phyloP scores from a whole-genome alignment of 1,140 invertebrate species.

The Scaptomyza montana region DNA sequence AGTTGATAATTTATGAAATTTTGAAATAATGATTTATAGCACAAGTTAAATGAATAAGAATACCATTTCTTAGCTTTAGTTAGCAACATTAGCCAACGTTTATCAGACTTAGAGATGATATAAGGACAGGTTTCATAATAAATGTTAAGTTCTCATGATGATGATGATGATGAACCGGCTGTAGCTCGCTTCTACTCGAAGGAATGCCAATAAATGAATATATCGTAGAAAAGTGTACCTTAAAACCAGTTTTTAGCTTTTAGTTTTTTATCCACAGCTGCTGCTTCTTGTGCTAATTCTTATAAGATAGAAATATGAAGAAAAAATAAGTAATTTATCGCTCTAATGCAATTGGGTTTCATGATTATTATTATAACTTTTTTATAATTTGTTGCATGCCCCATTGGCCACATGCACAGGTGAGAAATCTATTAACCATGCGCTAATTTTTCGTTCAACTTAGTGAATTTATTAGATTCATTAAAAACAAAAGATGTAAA shows the following conservation, averaged over 20 bases:
- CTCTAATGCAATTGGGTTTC: constrained; percentile 48
- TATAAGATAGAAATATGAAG: constrained; percentile 2
- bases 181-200: constrained; percentile 22
- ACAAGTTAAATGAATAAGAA: not conserved
- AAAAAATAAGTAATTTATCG: constrained; percentile 58
- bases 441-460: constrained; percentile 47
- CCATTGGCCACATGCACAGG: constrained; percentile 64
- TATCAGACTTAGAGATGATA: constrained; percentile 6
- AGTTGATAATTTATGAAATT: too few species aligned
- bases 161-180: constrained; percentile 19
- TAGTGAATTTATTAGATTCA: constrained; percentile 58
- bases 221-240: constrained; percentile 25
- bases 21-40: not conserved
- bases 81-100: not conserved
- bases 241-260: constrained; percentile 32
- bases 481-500: constrained; percentile 41
- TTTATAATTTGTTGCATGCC: constrained; percentile 40
- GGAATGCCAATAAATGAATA: constrained; percentile 38
- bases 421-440: constrained; percentile 30
- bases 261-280: too few species aligned
- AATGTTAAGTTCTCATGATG: not conserved
- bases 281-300: not conserved
- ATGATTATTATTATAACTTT: constrained; percentile 12
- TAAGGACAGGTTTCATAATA: constrained; percentile 23
- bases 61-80: not conserved